Base-by-base conservation (phyloP, 2,888 invertebrate genomes). In the Cataglyphis cursor region DNA sequence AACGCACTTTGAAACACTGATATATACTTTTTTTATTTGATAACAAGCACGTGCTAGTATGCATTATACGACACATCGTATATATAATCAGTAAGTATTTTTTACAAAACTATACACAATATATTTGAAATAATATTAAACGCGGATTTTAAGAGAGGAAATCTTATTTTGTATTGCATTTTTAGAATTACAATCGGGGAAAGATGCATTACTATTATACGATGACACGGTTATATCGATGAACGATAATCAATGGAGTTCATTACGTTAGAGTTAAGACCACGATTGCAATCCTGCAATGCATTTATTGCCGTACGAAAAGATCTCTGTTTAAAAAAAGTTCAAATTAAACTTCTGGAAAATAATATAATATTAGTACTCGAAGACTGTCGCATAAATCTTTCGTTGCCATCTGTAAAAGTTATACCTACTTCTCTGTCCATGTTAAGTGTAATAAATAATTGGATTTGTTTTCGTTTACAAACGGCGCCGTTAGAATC, bases 401-500 rank as follows among this genome's bases (percentile, higher is more conserved):
- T 94, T 18, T 82, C 89, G 24, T 81, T 93, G 10, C 89, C 91
- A 18, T 82, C 81, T 18, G 85, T 94, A 4, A 93, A 91, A 85
- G 86, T 94, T 28, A 87, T 93, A 81, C 94, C 94, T 12, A 87
- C 87, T 44, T 92, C 94, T 0, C 75, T 94, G 15, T 94, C 94
- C 4, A 91, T 91, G 0, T 87, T 95, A 48, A 91, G 84, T 61
- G 85, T 94, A 48, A 83, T 85, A 1, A 89, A 91, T 12, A 91
- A 90, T 76, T 95, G 94, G 94, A 90, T 95, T 61, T 93, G 92
- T 15, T 94, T 95, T 83, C 92, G 94, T 12, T 87, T 93, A 44
- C 93, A 94, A 89, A 94, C 93, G 51, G 89, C 90, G 41, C 93
- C 93, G 8, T 66, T 81, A 0, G 88, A 93, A 54, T 89, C 90